Evolutionary conservation across 1,140 invertebrate genomes (phyloP), one percentile per base, ranked within the genome.

Genomic region (Brachionus manjavacas): DNA sequence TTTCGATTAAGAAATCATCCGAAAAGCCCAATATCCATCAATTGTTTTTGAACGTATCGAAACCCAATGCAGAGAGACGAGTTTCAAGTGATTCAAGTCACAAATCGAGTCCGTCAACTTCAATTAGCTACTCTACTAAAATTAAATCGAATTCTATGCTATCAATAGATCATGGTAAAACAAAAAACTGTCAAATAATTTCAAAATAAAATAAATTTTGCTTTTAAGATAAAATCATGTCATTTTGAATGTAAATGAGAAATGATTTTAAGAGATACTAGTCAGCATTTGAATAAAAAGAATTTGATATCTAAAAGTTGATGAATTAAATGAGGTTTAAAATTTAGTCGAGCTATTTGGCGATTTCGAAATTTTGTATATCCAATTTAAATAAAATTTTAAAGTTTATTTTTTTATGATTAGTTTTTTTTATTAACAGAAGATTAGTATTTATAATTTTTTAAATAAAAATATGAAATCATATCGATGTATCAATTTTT

Each of bases 91-190:
- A 76, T 9, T 76, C 46, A 76, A 25, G 41, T 9, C 20, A 76
- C 23, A 76, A 76, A 28, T 49, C 72, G 16, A 76, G 41, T 49
- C 41, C 72, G 7, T 25, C 20, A 25, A 49, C 41, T 25, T 49
- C 72, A 49, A 76, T 76, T 46, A 76, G 41, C 3, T 76, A 49
- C 52, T 46, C 72, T 23, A 16, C 41, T 35, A 76, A 49, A 76
- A 25, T 49, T 25, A 76, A 76, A 25, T 76, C 72, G 7, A 76
- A 76, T 76, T 76, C 72, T 43, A 20, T 76, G 72, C 31, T 76
- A 49, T 76, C 72, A 28, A 76, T 76, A 25, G 72, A 76, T 49
- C 72, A 76, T 76, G 72, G 43, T 76, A 49, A 76, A 20, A 46
- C 41, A 39, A 39, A n/a, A 20, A n/a, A 25, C 12, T n/a, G 2